Conservation (phyloP, 1,140 invertebrate genomes). For the Cotesia vestalis region DNA sequence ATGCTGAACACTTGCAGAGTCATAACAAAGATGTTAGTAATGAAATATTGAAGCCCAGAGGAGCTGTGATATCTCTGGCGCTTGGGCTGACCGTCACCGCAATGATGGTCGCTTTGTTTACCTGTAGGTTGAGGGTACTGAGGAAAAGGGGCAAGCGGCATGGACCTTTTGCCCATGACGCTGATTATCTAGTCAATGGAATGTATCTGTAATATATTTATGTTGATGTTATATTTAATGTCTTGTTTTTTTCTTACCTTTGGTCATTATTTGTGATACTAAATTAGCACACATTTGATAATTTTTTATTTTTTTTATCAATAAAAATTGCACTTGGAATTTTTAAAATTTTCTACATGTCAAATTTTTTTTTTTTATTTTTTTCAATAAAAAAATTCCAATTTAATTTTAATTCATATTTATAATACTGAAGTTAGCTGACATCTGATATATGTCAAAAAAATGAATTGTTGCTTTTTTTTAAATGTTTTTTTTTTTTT, state of each 20-base stretch:
- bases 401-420: too few species aligned
- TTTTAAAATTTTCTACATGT: too few species aligned
- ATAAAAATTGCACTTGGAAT: too few species aligned
- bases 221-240: background rate
- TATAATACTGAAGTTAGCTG: too few species aligned
- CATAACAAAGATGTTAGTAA: conserved; percentile 67
- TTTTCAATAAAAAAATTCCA: too few species aligned
- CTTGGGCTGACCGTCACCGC: conserved; percentile 68
- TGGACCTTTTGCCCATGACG: conserved; percentile 89
- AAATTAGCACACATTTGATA: too few species aligned
- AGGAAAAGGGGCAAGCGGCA: conserved; percentile 79
- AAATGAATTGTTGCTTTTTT: too few species aligned
- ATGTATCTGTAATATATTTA: conserved; percentile 83
- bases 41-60: conserved; percentile 75
- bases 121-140: conserved; percentile 81
- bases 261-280: too few species aligned
- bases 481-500: too few species aligned
- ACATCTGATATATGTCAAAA: too few species aligned
- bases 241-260: background rate
- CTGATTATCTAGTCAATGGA: conserved; percentile 96
- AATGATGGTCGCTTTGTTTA: conserved; percentile 80
- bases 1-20: conserved; percentile 53
- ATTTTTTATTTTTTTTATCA: too few species aligned
- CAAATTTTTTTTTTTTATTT: too few species aligned
- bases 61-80: conserved; percentile 85